Base-by-base conservation (phyloP, 2,888 invertebrate species). In the Dione juno region DNA sequence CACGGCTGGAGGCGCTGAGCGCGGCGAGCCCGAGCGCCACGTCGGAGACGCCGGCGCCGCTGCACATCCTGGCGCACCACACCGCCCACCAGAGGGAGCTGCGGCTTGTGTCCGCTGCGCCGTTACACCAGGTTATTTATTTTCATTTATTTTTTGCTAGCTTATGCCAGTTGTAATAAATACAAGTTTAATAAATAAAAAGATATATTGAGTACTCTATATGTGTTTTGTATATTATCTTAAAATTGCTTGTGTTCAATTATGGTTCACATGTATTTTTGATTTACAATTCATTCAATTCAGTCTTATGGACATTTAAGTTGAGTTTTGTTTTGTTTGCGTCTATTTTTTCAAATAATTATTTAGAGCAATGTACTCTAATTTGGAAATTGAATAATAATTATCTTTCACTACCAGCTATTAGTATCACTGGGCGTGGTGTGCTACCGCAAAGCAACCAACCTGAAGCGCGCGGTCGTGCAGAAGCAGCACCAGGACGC, bases 361-460 rank as follows among this genome's bases (percentile, higher is more conserved):
- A 28, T 28, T 3, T 28, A 28, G 2, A 28, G 2, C 28, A 5
- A 28, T 5, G 5, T 28, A 28, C 2, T 28, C 28, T 28, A 28
- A 28, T 28, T 28, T 3, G 28, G 11, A 7, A 13, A 28, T 53
- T 14, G 14, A 28, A 53, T 35, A 40, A 16, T 1, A 19, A 13
- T 13, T 6, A 3, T 59, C 43, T 58, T 14, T 28, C 54, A 13
- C 52, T 0, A 57, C 3, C 67, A 95, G 90, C 88, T 98, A n/a
- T 90, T 98, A 63, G 97, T 98, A 77, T 97, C 97, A 73, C 89
- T 98, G 70, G 97, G 98, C 28, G 97, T 97, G 7, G 97, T 98
- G 48, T 96, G 97, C 77, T 98, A 98, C 88, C 95, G 98, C 80
- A 98, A 98, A 92, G 97, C 97, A 0, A 97, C 97, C 74, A 96